These are phyloP conservation scores for Semaprochilodus insignis DNA, from an alignment of 2,797 vertebrate species.

Conservation along the genomic window DNA sequence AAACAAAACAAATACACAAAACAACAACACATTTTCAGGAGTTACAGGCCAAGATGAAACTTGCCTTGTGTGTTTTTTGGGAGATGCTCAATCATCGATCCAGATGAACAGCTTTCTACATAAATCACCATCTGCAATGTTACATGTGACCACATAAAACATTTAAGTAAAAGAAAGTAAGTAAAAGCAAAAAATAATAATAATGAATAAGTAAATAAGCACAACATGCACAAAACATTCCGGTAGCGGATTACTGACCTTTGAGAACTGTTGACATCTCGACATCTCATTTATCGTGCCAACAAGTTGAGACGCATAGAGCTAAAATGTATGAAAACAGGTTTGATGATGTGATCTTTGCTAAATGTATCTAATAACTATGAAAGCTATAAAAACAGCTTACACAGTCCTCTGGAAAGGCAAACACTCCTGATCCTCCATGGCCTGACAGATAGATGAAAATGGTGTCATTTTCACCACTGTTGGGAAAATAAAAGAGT, in stretches of 20 bases:
- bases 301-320: slow-evolving; percentile 7
- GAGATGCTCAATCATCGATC: neutral
- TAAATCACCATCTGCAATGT: neutral
- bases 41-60: neutral
- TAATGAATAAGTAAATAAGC: neutral
- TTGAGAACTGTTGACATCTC: neutral
- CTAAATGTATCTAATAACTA: neutral
- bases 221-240: neutral
- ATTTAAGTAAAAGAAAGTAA: neutral
- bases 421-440: neutral
- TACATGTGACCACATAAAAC: neutral
- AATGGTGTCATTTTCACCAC: neutral
- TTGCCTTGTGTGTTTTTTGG: neutral
- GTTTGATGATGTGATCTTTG: neutral
- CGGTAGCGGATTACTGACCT: neutral
- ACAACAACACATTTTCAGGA: too few species aligned
- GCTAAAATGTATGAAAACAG: neutral
- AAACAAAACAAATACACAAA: too few species aligned
- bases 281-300: slow-evolving; percentile 5
- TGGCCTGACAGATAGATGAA: slow-evolving; percentile 9
- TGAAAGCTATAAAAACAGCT: neutral
- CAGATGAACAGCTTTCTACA: neutral
- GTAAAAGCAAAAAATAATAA: too few species aligned
- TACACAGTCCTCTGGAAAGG: neutral
- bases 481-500: neutral